These are phyloP conservation scores for Philaethria dido DNA, from an alignment of 2,888 invertebrate species.

Conservation along the genomic window DNA sequence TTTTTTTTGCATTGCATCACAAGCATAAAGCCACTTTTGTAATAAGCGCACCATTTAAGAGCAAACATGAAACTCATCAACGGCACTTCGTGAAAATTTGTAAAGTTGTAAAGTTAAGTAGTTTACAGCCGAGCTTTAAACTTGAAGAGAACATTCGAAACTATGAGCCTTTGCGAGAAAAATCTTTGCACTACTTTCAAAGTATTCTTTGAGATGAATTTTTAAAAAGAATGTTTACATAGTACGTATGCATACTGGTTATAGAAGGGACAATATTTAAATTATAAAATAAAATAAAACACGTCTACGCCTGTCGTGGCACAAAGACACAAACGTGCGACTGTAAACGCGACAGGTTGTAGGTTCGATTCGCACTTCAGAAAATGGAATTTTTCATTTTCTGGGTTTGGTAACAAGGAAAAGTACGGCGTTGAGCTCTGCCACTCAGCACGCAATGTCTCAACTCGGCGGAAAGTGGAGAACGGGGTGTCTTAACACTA, in stretches of 20 bases:
- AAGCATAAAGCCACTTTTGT: conserved; percentile 14
- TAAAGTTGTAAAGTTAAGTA: conserved; percentile 27
- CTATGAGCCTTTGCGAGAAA: conserved; percentile 24
- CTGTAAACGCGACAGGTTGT: too few species aligned
- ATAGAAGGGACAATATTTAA: neutral
- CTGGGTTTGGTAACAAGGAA: too few species aligned
- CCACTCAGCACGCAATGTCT: too few species aligned
- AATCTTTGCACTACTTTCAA: conserved; percentile 23
- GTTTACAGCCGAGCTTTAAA: conserved; percentile 24
- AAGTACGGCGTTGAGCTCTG: too few species aligned
- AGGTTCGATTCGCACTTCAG: too few species aligned
- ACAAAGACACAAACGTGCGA: too few species aligned
- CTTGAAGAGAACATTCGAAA: conserved; percentile 25
- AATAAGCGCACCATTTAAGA: conserved; percentile 23
- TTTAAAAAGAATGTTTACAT: conserved; percentile 17
- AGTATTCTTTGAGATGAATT: conserved; percentile 18
- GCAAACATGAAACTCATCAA: conserved; percentile 27
- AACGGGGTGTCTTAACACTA: too few species aligned
- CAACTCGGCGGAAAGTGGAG: too few species aligned
- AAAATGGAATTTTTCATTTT: too few species aligned
- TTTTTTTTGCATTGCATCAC: neutral
- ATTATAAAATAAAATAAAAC: neutral
- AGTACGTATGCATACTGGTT: neutral
- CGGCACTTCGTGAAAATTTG: conserved; percentile 26
- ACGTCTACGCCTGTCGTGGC: too few species aligned